Evolutionary conservation across 1,140 invertebrate species (phyloP).

Genomic region (Aphaenogaster rudis): DNA sequence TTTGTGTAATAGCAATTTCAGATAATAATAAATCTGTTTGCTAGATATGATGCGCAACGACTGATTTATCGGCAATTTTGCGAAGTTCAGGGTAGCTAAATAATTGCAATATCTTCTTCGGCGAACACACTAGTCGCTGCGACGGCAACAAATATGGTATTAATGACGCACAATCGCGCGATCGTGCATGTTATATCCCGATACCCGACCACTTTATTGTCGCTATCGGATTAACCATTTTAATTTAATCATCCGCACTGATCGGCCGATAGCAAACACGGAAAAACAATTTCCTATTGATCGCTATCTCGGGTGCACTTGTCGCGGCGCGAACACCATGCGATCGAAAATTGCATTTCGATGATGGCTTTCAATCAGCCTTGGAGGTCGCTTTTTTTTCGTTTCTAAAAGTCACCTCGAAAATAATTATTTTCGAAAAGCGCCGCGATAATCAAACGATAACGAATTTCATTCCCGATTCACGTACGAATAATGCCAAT

Average conservation of each 20-base stretch:
- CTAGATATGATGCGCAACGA: background rate
- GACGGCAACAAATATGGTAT: conserved; percentile 63
- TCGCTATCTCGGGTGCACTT: conserved; percentile 77
- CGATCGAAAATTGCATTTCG: conserved; percentile 69
- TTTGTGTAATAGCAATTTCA: background rate
- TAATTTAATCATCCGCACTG: conserved; percentile 80
- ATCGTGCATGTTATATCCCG: conserved; percentile 76
- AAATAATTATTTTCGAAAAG: conserved; percentile 39
- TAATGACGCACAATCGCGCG: conserved; percentile 73
- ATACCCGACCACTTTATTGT: conserved; percentile 77
- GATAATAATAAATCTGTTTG: background rate
- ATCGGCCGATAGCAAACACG: conserved; percentile 78
- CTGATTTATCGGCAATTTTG: conserved; percentile 18
- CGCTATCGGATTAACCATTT: conserved; percentile 80
- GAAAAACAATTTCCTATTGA: conserved; percentile 81
- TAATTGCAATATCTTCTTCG: conserved; percentile 67
- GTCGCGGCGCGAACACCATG: conserved; percentile 67
- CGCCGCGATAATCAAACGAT: background rate
- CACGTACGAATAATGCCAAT: conserved; percentile 1
- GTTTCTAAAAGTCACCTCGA: conserved; percentile 4
- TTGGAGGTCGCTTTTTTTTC: background rate
- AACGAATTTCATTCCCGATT: background rate
- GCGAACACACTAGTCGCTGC: conserved; percentile 40
- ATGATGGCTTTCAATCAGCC: conserved; percentile 44
- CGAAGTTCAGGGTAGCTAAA: conserved; percentile 9